phyloP scores from a whole-genome alignment of 2,888 invertebrate species.

The Crocallis elinguaria region DNA sequence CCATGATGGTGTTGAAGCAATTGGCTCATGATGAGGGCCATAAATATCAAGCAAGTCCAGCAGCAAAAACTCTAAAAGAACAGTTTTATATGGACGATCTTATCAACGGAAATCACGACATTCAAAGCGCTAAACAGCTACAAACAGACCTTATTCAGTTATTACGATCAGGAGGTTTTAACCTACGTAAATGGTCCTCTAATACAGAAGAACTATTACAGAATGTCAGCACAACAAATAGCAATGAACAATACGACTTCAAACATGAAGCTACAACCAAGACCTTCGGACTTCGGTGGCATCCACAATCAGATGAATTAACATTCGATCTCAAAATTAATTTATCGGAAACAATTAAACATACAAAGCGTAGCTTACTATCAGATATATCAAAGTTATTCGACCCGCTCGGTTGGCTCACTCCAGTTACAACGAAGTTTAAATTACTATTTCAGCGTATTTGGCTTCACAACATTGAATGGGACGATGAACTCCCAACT shows the following conservation, averaged over 20 bases:
- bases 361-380: conserved; percentile 4
- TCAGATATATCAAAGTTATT: conserved; percentile 18
- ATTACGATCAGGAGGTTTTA: conserved; percentile 29
- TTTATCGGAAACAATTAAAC: neutral
- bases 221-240: neutral
- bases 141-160: conserved; percentile 17
- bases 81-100: conserved; percentile 26
- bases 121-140: conserved; percentile 11
- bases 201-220: conserved; percentile 8
- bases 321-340: neutral
- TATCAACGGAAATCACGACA: conserved; percentile 3
- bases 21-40: conserved; percentile 20
- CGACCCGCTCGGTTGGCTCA: neutral
- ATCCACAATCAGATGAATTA: neutral
- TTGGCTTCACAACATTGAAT: conserved; percentile 2
- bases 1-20: conserved; percentile 36
- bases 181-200: conserved; percentile 26
- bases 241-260: conserved; percentile 3
- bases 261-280: conserved; percentile 15
- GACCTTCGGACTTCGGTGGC: conserved; percentile 16
- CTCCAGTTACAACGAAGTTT: neutral
- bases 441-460: neutral
- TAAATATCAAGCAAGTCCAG: conserved; percentile 5
- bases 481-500: conserved; percentile 13
- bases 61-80: conserved; percentile 9